phyloP scores from a whole-genome alignment of 2,113 vertebrate species.

The Orcinus orca region DNA sequence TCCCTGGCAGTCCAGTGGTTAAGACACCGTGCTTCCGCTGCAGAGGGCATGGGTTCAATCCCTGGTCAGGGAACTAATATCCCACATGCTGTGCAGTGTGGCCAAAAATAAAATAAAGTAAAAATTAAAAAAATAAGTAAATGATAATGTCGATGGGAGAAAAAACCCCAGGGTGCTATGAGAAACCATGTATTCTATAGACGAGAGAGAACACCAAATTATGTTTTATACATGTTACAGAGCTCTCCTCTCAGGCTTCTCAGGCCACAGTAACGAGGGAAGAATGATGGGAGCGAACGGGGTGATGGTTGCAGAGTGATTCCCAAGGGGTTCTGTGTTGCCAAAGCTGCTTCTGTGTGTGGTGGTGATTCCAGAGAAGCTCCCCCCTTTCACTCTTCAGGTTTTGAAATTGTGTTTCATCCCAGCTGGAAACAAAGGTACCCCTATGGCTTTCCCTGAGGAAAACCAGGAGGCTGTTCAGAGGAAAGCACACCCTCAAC shows the following conservation, averaged over 20 bases:
- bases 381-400: background rate
- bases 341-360: background rate
- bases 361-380: background rate
- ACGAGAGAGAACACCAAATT: background rate
- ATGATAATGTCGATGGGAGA: background rate
- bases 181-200: background rate
- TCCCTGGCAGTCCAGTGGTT: no score
- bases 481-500: background rate
- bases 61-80: no score
- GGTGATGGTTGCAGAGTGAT: no score
- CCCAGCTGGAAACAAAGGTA: background rate
- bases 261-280: no score
- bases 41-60: no score
- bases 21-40: no score
- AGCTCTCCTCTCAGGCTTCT: background rate
- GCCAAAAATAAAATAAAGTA: no score
- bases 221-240: rapidly evolving
- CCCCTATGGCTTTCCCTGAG: background rate
- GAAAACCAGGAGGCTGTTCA: background rate
- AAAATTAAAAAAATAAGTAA: background rate
- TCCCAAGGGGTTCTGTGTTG: background rate
- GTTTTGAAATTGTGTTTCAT: background rate
- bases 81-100: no score
- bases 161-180: background rate
- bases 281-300: background rate